Base-by-base conservation (phyloP, 2,797 vertebrate species). In the Staurois parvus region DNA sequence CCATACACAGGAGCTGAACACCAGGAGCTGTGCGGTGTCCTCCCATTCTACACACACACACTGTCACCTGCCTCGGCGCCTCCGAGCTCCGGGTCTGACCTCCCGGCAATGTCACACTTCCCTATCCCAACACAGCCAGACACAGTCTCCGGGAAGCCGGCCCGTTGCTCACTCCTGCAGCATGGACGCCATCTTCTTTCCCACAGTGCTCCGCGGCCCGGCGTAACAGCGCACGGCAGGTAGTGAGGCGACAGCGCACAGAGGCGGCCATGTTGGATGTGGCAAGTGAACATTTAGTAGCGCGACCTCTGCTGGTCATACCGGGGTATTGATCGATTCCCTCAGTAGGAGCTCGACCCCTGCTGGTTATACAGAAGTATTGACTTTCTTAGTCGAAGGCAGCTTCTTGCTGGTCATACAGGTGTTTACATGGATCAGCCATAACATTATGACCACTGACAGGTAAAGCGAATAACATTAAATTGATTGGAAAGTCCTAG, bases 11-110 rank as follows among this genome's bases (percentile, higher is more conserved):
- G 21, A 34, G 28, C 17, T 4, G 28, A 67, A 30, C 29, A 17
- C 68, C 2, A 19, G 1, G 30, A 32, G 29, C 29, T 5, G n/a
- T 59, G 24, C 56, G 13, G 4, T 64, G 12, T 24, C 24, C 28
- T 4, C 10, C 19, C 30, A 81, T 26, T 13, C 26, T 52, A 73
- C 30, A 59, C 30, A 59, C 30, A 59, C n/a, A 24, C 28, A 59
- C 68, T 74, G 81, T 83, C 81, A 83, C 81, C 81, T 83, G 73
- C 62, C 72, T 66, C 70, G 75, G 69, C 81, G 19, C 56, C n/a
- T 45, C 56, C 21, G 56, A 32, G 59, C 40, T 34, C 81, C 62
- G 29, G 48, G 32, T 62, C 12, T 32, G 6, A 21, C 32, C 64
- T 42, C 72, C 72, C 56, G 80, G 72, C 15, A 30, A 45, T 34